Conservation (phyloP, 1,140 invertebrate genomes). For the Notospermus geniculatus region DNA sequence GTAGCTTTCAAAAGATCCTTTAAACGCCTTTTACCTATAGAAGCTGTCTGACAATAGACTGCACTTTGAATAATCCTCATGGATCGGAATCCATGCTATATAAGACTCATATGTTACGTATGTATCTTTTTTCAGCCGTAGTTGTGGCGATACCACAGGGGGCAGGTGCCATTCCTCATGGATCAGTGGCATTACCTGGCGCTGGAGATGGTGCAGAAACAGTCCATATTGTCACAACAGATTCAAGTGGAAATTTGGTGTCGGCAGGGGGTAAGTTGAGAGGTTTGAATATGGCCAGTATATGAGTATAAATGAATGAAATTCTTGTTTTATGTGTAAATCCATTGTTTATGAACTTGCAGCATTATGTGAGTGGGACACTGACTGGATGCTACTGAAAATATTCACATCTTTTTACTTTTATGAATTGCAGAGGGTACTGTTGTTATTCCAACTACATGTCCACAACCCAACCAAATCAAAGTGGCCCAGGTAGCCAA, state of each 20-base stretch:
- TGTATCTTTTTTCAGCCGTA: not conserved
- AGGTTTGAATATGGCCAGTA: not conserved
- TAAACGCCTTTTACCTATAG: too few species aligned
- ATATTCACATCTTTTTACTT: not conserved
- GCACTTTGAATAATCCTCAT: too few species aligned
- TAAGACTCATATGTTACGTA: too few species aligned
- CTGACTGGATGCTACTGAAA: too few species aligned
- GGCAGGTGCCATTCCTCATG: slow-evolving; percentile 11
- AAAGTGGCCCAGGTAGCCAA: not conserved
- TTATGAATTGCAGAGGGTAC: slow-evolving; percentile 16
- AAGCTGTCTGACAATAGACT: too few species aligned
- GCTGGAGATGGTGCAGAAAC: slow-evolving; percentile 44
- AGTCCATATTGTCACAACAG: slow-evolving; percentile 49
- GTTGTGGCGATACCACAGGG: slow-evolving; percentile 12
- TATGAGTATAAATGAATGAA: not conserved
- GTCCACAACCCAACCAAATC: not conserved
- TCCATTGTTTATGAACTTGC: too few species aligned
- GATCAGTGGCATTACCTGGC: slow-evolving; percentile 35
- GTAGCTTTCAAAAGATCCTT: too few species aligned
- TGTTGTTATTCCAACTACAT: slow-evolving; percentile 13
- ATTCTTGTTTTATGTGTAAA: too few species aligned
- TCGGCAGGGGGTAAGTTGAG: slow-evolving; percentile 29
- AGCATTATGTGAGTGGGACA: too few species aligned
- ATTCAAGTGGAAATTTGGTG: slow-evolving; percentile 41
- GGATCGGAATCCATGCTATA: too few species aligned